Conservation (phyloP, 2,888 invertebrate species). For the Sarcophaga rosellei region DNA sequence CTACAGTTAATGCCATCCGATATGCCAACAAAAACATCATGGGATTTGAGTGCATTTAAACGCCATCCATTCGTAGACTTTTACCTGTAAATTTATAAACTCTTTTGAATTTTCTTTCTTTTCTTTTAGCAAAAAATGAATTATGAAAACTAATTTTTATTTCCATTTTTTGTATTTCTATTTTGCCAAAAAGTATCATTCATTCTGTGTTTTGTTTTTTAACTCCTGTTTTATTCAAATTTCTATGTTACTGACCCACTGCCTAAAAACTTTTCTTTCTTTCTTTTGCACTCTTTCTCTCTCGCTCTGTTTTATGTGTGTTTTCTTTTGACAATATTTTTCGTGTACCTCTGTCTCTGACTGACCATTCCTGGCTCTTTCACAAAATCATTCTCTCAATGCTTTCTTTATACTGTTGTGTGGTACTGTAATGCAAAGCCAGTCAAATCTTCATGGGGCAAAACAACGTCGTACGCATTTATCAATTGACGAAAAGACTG, state of each 20-base stretch:
- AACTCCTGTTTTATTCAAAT: conserved; percentile 56
- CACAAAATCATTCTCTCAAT: too few species aligned
- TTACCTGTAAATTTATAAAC: not conserved
- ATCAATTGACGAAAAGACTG: too few species aligned
- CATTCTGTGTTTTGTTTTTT: conserved; percentile 18
- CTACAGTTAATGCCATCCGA: not conserved
- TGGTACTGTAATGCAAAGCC: too few species aligned
- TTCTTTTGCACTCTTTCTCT: too few species aligned
- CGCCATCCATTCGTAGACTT: too few species aligned
- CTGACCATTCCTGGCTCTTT: too few species aligned
- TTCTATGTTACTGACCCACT: conserved; percentile 65
- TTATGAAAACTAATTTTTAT: conserved; percentile 27
- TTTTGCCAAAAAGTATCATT: conserved; percentile 11
- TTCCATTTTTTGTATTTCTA: not conserved
- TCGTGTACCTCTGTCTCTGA: not conserved
- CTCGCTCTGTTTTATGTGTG: not conserved
- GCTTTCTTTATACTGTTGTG: too few species aligned
- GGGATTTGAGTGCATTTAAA: too few species aligned
- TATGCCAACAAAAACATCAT: not conserved
- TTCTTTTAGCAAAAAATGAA: not conserved
- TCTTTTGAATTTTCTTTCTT: not conserved
- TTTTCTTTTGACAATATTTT: conserved; percentile 41
- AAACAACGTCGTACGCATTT: too few species aligned
- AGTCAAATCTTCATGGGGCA: too few species aligned
- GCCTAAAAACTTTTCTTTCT: conserved; percentile 59